Evolutionary conservation across 2,888 invertebrate genomes (phyloP), one percentile per base, ranked within the genome.

Genomic region (Ceriagrion tenellum): DNA sequence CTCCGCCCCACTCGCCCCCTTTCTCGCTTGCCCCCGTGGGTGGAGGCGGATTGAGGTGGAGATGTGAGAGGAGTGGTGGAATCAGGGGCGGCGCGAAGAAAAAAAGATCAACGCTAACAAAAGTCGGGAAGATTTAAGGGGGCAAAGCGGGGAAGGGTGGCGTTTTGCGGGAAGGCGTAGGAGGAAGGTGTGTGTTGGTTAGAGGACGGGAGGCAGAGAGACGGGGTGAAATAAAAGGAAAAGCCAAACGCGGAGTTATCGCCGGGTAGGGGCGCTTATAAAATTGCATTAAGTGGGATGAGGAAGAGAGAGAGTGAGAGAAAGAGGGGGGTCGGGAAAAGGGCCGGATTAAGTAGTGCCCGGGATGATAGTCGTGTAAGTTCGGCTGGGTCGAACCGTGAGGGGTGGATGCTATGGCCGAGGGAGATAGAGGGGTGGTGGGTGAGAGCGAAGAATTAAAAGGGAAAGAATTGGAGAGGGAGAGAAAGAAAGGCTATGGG

Each of bases 41-140:
- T 6, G 26, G 69, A n/a, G 10, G n/a, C n/a, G n/a, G n/a, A n/a
- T n/a, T n/a, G 69, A 20, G 23, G 23, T 6, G 26, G 69, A n/a
- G 10, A 26, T 12, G 90, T 26, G 35, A 30, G 59, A 59, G 63
- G 90, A 12, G 35, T n/a, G n/a, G n/a, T n/a, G n/a, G n/a, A n/a
- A n/a, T n/a, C n/a, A 69, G 47, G 2, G 47, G 47, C 26, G 69
- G 69, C 3, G 2, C 6, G 69, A n/a, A 23, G 59, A 91, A 91
- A 59, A 63, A 91, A 56, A 91, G 26, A n/a, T 20, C 69, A 26
- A 69, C 8, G 55, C 63, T 63, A 91, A 91, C 63, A 91, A 63
- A 8, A 91, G 23, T 23, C 47, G 47, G 47, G 88, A 88, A 10
- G 91, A 23, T 59, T 90, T 63, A 40, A 40, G 40, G 59, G 63